Base-by-base conservation (phyloP, 2,797 vertebrate species). In the Columba guinea region DNA sequence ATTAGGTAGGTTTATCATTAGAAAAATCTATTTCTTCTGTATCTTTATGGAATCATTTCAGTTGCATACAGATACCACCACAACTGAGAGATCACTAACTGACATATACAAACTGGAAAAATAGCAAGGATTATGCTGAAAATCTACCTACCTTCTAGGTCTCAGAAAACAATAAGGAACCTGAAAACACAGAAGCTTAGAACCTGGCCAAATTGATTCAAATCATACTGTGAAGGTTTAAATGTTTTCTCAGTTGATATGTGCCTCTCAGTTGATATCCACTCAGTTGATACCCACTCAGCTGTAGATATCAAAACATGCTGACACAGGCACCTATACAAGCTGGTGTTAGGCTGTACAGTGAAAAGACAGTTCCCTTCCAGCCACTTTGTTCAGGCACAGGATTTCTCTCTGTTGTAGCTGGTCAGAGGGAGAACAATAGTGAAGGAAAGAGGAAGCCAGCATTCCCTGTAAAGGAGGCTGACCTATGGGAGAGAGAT, bases 311-410 rank as follows among this genome's bases (percentile, higher is more conserved):
- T 3, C 13, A 14, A 63, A 10, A 7, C 10, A 30, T 19, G 20
- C 34, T 55, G 48, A 59, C 39, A 77, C 5, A 74, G 27, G 23
- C 17, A 53, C 0, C 0, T 37, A 9, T 37, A 44, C 9, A 68
- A 56, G 4, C 3, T 67, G 24, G 4, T 35, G 30, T 44, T 67
- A 52, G 10, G 14, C 16, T 67, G 20, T 10, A 64, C 5, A n/a
- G 18, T 1, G 1, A 83, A 90, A 90, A 68, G 35, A 27, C 6
- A 52, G 12, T 20, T 84, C 10, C 24, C 7, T 60, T 56, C 44
- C 34, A 51, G 37, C 4, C 70, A 2, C 6, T 63, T 60, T 71
- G 15, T 51, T 84, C 30, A 75, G n/a, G 22, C 9, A 56, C 13
- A 23, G 15, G 13, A 14, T 90, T 89, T 81, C 2, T 67, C 24